Conservation (phyloP, 2,888 invertebrate species). For the Yponomeuta malinellus region DNA sequence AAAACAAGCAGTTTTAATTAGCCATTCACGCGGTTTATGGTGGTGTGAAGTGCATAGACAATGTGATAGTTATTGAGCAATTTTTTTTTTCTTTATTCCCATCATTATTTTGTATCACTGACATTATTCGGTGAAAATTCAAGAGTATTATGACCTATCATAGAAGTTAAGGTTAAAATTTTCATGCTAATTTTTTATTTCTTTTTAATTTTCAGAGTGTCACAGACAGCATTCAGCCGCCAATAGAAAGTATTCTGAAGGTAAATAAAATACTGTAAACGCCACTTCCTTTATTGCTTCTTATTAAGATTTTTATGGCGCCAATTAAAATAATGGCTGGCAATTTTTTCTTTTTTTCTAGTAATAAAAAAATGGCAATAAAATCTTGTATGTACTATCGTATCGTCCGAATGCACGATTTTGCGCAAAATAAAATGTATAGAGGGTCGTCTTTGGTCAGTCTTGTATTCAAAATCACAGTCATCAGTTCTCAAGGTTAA, state of each 20-base stretch:
- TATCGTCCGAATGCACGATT: neutral
- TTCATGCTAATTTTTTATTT: slow-evolving; percentile 8
- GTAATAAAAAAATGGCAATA: slow-evolving; percentile 1
- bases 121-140: too few species aligned
- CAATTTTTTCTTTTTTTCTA: neutral
- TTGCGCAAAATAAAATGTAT: neutral
- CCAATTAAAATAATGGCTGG: neutral
- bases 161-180: too few species aligned
- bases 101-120: too few species aligned
- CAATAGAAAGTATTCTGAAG: slow-evolving; percentile 81
- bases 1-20: neutral
- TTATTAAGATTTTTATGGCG: neutral
- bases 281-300: neutral
- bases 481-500: too few species aligned
- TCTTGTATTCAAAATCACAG: neutral
- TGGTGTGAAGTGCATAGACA: too few species aligned
- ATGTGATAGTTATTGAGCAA: too few species aligned
- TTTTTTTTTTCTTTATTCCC: too few species aligned
- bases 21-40: too few species aligned
- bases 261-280: slow-evolving; percentile 41
- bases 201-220: slow-evolving; percentile 51
- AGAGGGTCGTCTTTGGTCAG: neutral
- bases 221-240: slow-evolving; percentile 74
- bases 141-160: too few species aligned
- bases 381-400: neutral